Conservation (phyloP, 2,113 vertebrate species). For the Tyto alba region DNA sequence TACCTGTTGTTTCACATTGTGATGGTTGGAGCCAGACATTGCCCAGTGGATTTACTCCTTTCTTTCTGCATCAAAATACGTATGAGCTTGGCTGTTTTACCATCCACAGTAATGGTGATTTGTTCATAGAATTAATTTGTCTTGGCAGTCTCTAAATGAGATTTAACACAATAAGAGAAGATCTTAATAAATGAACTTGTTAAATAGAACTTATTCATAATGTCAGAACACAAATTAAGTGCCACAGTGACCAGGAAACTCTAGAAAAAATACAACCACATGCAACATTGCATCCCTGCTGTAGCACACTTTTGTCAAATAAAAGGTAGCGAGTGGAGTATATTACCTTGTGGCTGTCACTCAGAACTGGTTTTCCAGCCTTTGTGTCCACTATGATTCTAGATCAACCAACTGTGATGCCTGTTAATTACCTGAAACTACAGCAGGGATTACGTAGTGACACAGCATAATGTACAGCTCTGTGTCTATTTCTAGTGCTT, state of each 20-base stretch:
- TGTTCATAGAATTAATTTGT: not conserved
- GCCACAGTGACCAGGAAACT: not conserved
- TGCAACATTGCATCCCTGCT: not conserved
- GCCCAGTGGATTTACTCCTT: not conserved
- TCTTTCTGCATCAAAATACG: not conserved
- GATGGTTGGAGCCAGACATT: not conserved
- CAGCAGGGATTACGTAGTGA: not conserved
- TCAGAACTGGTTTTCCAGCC: not conserved
- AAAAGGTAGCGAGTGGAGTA: not conserved
- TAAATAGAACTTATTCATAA: not conserved
- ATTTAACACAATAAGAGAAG: not conserved
- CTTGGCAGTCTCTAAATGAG: not conserved
- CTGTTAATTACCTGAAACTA: not conserved
- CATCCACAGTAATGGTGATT: not conserved
- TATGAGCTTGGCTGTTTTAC: not conserved
- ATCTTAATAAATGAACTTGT: not conserved
- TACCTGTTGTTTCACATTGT: not conserved
- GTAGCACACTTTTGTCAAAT: not conserved
- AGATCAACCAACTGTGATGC: not conserved
- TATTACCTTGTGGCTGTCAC: not conserved
- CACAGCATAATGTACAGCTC: not conserved
- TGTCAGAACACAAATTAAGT: not conserved
- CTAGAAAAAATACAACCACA: not conserved
- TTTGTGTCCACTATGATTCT: not conserved
- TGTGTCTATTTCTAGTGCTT: not conserved